Evolutionary conservation across 2,888 invertebrate species (phyloP).

Genomic region (Macaria notata): DNA sequence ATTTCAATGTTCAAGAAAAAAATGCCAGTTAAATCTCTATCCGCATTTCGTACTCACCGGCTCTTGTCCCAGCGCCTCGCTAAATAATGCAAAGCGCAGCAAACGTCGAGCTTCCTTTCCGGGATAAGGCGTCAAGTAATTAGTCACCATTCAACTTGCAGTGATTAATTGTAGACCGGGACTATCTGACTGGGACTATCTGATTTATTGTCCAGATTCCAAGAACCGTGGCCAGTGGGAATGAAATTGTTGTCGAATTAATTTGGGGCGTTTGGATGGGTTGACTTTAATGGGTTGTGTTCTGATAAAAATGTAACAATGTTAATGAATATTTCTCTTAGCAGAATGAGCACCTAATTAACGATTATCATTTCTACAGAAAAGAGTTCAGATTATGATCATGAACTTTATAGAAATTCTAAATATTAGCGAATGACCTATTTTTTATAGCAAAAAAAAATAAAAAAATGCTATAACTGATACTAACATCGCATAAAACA

Average conservation of each 20-base stretch:
- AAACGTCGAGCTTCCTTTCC: conserved; percentile 32
- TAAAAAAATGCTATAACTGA: no score
- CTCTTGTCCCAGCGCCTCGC: conserved; percentile 20
- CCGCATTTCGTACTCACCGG: background rate
- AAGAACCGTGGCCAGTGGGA: conserved; percentile 1
- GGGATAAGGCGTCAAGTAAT: conserved; percentile 36
- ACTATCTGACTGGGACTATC: conserved; percentile 30
- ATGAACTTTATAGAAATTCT: no score
- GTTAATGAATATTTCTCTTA: no score
- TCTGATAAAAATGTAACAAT: no score
- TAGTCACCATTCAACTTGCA: conserved; percentile 45
- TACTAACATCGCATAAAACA: no score
- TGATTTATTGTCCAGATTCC: conserved; percentile 13
- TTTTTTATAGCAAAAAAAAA: no score
- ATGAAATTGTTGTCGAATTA: conserved; percentile 11
- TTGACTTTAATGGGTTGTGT: no score
- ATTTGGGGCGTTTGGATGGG: background rate
- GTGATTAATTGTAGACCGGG: conserved; percentile 44
- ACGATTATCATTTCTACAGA: no score
- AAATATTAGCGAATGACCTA: no score
- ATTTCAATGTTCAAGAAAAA: no score
- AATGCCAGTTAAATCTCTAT: background rate
- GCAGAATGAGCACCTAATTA: no score
- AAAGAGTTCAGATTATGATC: no score
- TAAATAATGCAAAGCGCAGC: conserved; percentile 37